Conservation (phyloP, 2,888 invertebrate species). For the Bimastos eiseni region DNA sequence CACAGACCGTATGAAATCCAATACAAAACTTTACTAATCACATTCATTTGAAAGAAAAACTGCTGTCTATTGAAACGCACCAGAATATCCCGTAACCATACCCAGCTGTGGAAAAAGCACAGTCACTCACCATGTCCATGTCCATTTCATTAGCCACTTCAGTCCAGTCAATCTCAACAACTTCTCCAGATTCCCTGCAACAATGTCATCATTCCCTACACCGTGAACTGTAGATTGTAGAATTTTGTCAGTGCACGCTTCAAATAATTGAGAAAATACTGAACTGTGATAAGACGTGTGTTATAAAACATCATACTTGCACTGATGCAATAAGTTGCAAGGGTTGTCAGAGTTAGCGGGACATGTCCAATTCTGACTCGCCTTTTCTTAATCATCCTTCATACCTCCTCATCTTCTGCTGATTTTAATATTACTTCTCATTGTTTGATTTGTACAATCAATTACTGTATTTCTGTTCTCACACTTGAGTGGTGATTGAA, state of each 20-base stretch:
- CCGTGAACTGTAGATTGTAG: neutral
- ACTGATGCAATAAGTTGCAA: too few relatives aligned
- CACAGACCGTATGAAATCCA: too few relatives aligned
- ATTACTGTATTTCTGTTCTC: too few relatives aligned
- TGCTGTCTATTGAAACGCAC: neutral
- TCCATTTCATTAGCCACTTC: slow-evolving; percentile 71
- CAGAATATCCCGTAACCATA: neutral
- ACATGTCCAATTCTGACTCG: too few relatives aligned
- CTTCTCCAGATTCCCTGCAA: slow-evolving; percentile 72
- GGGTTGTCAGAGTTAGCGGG: too few relatives aligned
- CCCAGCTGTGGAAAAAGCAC: slow-evolving; percentile 14
- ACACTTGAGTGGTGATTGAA: too few relatives aligned
- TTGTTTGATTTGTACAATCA: too few relatives aligned
- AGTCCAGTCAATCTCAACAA: slow-evolving; percentile 88
- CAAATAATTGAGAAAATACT: neutral
- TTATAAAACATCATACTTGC: slow-evolving; percentile 1
- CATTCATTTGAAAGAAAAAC: too few relatives aligned
- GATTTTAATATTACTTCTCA: too few relatives aligned
- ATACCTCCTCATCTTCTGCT: too few relatives aligned
- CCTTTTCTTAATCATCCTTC: too few relatives aligned
- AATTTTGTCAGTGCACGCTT: slow-evolving; percentile 34
- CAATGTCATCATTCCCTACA: slow-evolving; percentile 16
- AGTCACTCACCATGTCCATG: slow-evolving; percentile 71
- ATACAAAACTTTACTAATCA: slow-evolving; percentile 20
- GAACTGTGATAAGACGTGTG: neutral